phyloP scores from a whole-genome alignment of 2,888 invertebrate species.

The Alsophila aescularia region DNA sequence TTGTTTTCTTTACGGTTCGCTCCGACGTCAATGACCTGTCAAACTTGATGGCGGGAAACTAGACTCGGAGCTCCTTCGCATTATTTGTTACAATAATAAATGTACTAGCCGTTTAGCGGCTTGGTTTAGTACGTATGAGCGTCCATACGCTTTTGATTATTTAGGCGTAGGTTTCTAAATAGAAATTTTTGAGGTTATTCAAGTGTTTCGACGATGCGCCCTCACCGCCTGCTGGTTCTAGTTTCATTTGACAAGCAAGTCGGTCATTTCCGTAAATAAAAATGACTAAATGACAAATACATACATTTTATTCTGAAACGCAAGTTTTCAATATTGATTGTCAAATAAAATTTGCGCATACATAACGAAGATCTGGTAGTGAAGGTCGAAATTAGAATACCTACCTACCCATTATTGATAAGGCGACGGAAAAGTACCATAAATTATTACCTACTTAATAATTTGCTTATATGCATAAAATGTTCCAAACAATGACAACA shows the following conservation, averaged over 20 bases:
- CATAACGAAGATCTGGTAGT: slow-evolving; percentile 5
- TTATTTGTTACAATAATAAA: slow-evolving; percentile 41
- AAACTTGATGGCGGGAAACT: slow-evolving; percentile 81
- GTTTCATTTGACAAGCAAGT: slow-evolving; percentile 26
- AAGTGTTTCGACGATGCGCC: slow-evolving; percentile 13
- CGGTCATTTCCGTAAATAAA: slow-evolving; percentile 40
- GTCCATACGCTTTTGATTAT: slow-evolving; percentile 36
- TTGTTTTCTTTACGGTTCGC: slow-evolving; percentile 79
- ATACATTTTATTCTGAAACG: slow-evolving; percentile 15
- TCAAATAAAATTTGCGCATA: slow-evolving; percentile 11
- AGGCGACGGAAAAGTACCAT: slow-evolving; percentile 11
- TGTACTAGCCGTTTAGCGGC: slow-evolving; percentile 28
- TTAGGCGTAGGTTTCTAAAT: slow-evolving; percentile 27
- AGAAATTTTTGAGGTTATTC: slow-evolving; percentile 47
- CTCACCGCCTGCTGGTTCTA: slow-evolving; percentile 22
- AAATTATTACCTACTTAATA: background rate
- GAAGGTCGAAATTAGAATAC: slow-evolving; percentile 7
- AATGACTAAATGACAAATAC: slow-evolving; percentile 37
- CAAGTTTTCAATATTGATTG: slow-evolving; percentile 7
- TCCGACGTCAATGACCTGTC: slow-evolving; percentile 82
- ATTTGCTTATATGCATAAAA: background rate
- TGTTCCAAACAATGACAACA: too few relatives aligned
- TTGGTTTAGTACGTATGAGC: slow-evolving; percentile 9
- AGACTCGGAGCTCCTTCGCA: slow-evolving; percentile 35
- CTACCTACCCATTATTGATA: slow-evolving; percentile 1